Base-by-base conservation (phyloP, 2,797 vertebrate genomes). In the Enteromius mattozi region DNA sequence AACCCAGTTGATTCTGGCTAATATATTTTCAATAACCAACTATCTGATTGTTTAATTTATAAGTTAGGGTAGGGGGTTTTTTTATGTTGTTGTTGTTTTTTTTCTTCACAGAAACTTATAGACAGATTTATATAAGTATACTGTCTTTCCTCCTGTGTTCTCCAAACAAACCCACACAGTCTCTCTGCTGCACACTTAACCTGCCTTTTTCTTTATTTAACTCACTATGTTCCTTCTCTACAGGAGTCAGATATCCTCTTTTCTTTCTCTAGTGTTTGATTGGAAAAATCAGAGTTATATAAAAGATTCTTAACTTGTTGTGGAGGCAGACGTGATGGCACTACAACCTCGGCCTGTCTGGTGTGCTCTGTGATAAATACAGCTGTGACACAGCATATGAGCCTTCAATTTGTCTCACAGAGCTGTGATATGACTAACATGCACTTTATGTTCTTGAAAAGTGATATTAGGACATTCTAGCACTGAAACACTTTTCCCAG, bases 181-280 rank as follows among this genome's bases (percentile, higher is more conserved):
- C 16, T 47, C 37, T 72, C 19, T n/a, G 17, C 24, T 33, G 19
- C 6, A 56, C 54, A 47, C 68, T 72, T 72, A 61, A 45, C 37
- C 51, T 81, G 68, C 51, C 27, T 74, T 24, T 30, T 61, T 27
- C 51, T 49, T 49, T 74, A 81, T 82, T 61, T 81, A 33, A 74
- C 40, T 49, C 8, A 24, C 63, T 63, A 2, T 74, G 21, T 47
- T 45, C 54, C 27, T 49, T 74, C 13, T 63, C 27, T 19, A 14
- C 19, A 10, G 16, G 19, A 63, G 40, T 35, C 54, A 35, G 27
- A 63, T 17, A 14, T 24, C 3, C 19, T 24, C 47, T 8, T 35
- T 33, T 47, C 54, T 2, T 6, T 72, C 7, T 17, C 14, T 12
- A 3, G 35, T 47, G 12, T 74, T 63, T 35, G 37, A 81, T 78